These are phyloP conservation scores for Dasypus novemcinctus DNA, from an alignment of 2,113 vertebrate genomes.

Conservation along the genomic window DNA sequence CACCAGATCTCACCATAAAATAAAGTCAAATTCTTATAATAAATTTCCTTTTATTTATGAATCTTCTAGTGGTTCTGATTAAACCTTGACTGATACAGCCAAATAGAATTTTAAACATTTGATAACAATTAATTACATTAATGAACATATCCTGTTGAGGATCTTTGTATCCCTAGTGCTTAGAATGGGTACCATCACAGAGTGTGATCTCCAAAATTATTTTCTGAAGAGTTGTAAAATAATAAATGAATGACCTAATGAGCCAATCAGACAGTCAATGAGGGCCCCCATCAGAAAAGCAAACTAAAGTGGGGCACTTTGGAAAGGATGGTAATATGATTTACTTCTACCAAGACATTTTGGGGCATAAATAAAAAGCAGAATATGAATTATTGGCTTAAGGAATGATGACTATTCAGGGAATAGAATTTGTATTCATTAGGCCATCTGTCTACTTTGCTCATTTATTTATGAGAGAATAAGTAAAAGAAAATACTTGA, in stretches of 20 bases:
- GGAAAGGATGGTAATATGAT: neutral
- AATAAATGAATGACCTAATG: neutral
- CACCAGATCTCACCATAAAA: neutral
- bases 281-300: neutral
- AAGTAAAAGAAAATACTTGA: constrained; percentile 6
- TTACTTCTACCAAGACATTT: neutral
- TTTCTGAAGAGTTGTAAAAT: constrained; percentile 7
- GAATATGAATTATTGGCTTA: neutral
- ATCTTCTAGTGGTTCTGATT: neutral
- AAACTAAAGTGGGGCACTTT: neutral
- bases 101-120: neutral
- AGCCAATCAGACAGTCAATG: neutral
- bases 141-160: neutral
- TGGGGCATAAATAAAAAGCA: neutral
- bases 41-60: neutral
- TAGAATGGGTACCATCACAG: neutral
- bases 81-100: neutral
- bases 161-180: neutral
- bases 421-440: neutral
- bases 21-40: neutral
- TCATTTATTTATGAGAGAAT: constrained; percentile 30
- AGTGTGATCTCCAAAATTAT: neutral
- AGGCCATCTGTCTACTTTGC: neutral
- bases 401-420: neutral
- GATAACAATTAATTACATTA: neutral